Conservation (phyloP, 1,140 invertebrate genomes). For the Sycophaga agraensis region DNA sequence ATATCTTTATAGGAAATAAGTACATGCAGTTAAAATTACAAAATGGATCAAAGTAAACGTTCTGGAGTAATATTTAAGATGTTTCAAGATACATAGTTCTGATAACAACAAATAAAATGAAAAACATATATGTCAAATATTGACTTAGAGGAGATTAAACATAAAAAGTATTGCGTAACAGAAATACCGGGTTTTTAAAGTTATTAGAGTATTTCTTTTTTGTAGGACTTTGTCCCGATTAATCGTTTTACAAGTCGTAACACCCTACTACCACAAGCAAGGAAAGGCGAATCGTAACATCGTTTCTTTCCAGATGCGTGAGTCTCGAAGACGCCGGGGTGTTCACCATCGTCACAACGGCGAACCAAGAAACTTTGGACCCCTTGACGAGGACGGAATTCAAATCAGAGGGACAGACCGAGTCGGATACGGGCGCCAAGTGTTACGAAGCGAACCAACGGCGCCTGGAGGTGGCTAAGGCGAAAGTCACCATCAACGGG, state of each 20-base stretch:
- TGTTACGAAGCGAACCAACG: not conserved
- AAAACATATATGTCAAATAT: too few species aligned
- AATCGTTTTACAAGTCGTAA: not conserved
- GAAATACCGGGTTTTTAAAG: too few species aligned
- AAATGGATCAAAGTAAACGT: too few species aligned
- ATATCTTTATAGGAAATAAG: too few species aligned
- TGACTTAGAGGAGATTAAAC: too few species aligned
- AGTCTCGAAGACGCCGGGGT: slow-evolving; percentile 2
- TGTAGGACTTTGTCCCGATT: not conserved
- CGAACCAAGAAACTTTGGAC: not conserved
- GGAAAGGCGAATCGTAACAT: slow-evolving; percentile 25
- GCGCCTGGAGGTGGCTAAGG: not conserved
- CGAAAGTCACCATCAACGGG: slow-evolving; percentile 31
- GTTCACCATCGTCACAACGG: slow-evolving; percentile 9
- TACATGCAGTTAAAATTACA: too few species aligned
- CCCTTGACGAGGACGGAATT: not conserved
- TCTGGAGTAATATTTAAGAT: too few species aligned
- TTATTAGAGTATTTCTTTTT: too few species aligned
- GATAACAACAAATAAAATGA: too few species aligned
- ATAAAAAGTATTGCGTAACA: too few species aligned
- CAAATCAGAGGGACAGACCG: not conserved
- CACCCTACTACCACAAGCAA: not conserved
- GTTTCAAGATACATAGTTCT: too few species aligned
- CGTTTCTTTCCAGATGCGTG: slow-evolving; percentile 25
- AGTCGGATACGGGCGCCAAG: not conserved